A percentile compares a stretch with the other conserved stretches of the same genome.
Evolutionary conservation across 2,113 vertebrate species (phyloP).

Genomic region (Scomber japonicus): DNA sequence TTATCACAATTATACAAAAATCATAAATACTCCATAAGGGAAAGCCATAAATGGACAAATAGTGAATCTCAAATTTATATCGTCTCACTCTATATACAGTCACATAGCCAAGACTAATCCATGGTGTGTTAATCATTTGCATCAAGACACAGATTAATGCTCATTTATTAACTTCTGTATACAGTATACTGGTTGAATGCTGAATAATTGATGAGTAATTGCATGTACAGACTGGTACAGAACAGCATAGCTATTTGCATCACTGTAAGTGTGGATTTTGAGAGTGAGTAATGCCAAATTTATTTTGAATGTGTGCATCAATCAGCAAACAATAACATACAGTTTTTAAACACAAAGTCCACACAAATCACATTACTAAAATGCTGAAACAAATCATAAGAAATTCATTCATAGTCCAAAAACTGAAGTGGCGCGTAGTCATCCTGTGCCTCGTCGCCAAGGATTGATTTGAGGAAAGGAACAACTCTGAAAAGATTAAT

Average conservation of each 20-base stretch:
- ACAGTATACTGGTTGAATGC: background rate
- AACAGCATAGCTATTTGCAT: background rate
- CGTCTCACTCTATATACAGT: too few relatives aligned
- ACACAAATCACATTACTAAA: background rate
- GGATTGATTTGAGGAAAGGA: conserved; percentile 66
- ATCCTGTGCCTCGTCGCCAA: conserved; percentile 36
- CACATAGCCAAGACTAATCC: background rate
- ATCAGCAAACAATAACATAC: background rate
- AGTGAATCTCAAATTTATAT: too few relatives aligned
- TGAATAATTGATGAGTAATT: too few relatives aligned
- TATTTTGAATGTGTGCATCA: background rate
- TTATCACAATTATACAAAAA: too few relatives aligned
- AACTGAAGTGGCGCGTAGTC: conserved; percentile 54
- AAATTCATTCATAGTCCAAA: conserved; percentile 35
- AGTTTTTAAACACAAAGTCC: background rate
- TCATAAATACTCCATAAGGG: too few relatives aligned
- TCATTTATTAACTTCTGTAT: conserved; percentile 18
- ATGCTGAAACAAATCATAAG: background rate
- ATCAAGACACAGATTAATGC: background rate
- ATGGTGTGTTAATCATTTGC: background rate
- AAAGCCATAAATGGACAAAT: background rate
- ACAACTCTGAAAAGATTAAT: conserved; percentile 74
- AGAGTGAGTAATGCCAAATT: background rate
- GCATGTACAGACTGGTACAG: too few relatives aligned
- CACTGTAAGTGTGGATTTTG: background rate